Conservation (phyloP, 2,888 invertebrate genomes). For the Tipula vernalis region DNA sequence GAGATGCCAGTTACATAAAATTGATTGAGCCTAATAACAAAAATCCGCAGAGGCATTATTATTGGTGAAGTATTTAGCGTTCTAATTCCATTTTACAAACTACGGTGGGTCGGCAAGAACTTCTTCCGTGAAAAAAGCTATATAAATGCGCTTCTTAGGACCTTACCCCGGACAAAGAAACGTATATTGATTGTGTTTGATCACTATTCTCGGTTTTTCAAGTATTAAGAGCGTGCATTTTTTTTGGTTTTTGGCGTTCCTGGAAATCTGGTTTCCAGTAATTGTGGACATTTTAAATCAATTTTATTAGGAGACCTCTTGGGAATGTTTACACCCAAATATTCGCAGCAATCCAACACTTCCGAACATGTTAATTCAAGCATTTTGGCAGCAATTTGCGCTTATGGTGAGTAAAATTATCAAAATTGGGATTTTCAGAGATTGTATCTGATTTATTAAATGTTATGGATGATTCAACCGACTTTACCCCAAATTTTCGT, state of each 20-base stretch:
- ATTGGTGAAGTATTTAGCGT: neutral
- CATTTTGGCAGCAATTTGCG: no score
- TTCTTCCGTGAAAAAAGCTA: neutral
- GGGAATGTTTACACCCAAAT: neutral
- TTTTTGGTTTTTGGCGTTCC: neutral
- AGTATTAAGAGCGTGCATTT: neutral
- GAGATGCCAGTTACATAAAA: neutral
- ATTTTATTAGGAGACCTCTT: neutral
- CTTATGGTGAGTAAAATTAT: neutral
- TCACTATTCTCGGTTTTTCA: neutral
- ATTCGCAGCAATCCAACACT: no score
- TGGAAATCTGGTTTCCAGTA: neutral
- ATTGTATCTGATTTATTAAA: neutral
- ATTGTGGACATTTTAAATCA: neutral
- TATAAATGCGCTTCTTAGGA: no score
- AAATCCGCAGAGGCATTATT: neutral
- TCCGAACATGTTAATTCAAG: no score
- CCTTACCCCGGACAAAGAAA: neutral
- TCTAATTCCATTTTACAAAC: neutral
- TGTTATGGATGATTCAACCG: constrained; percentile 5
- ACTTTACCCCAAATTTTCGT: constrained; percentile 14
- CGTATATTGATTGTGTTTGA: neutral
- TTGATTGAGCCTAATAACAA: neutral
- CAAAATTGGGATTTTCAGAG: constrained; percentile 5
- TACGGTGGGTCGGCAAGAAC: neutral